Conservation (phyloP, 1,140 invertebrate genomes). For the Scaptodrosophila lebanonensis region DNA sequence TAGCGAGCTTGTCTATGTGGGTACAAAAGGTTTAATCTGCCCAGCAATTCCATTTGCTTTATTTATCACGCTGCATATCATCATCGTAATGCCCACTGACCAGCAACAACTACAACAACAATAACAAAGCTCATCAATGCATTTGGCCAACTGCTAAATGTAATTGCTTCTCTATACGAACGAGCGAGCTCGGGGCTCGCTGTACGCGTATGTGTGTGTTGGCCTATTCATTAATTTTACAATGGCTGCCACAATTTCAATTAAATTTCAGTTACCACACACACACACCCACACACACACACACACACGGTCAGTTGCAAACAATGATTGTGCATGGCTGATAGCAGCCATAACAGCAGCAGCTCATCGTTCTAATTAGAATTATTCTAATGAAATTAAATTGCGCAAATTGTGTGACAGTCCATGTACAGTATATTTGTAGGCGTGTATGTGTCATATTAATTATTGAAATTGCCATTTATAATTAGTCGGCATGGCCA, state of each 20-base stretch:
- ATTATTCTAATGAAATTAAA: constrained; percentile 77
- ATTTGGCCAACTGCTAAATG: constrained; percentile 52
- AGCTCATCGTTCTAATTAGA: constrained; percentile 71
- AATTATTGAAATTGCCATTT: constrained; percentile 56
- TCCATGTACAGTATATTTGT: not conserved
- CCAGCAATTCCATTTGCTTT: constrained; percentile 39
- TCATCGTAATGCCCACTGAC: no score
- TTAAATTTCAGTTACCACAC: constrained; percentile 66
- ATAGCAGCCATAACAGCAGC: constrained; percentile 32
- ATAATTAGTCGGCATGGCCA: no score
- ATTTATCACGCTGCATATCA: constrained; percentile 51
- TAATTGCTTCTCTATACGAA: constrained; percentile 55
- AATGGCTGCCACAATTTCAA: constrained; percentile 67
- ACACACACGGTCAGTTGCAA: constrained; percentile 20
- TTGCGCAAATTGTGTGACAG: constrained; percentile 50
- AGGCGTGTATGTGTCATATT: constrained; percentile 30
- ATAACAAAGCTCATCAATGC: constrained; percentile 57
- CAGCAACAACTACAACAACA: not conserved
- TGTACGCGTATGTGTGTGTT: constrained; percentile 17
- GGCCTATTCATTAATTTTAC: constrained; percentile 63
- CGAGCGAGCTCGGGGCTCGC: not conserved
- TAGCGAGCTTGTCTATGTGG: constrained; percentile 28
- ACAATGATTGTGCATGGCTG: constrained; percentile 38
- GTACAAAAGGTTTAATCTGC: constrained; percentile 46
- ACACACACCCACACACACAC: constrained; percentile 26